phyloP scores from a whole-genome alignment of 2,797 vertebrate species.

The Chaunax sp. region DNA sequence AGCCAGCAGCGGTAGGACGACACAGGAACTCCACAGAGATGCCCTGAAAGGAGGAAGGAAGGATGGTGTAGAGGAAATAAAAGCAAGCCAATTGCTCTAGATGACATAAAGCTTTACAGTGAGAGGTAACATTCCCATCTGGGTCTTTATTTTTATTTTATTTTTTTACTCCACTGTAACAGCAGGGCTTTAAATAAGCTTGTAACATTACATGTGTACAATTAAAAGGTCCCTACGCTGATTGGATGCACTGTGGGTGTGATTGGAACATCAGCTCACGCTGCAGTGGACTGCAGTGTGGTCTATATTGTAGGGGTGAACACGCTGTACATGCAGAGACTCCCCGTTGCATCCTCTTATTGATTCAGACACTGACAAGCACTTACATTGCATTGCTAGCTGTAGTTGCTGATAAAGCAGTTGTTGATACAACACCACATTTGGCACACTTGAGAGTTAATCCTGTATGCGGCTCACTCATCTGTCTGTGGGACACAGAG shows the following conservation, averaged over 20 bases:
- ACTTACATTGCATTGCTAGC: slow-evolving; percentile 99
- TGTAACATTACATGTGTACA: slow-evolving; percentile 1
- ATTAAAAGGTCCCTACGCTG: slow-evolving; percentile 5
- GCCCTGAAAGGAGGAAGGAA: slow-evolving; percentile 85
- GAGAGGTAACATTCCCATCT: slow-evolving; percentile 27
- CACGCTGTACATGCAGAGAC: slow-evolving; percentile 55
- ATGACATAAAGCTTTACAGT: slow-evolving; percentile 17
- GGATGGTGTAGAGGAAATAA: slow-evolving; percentile 25
- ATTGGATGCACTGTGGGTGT: slow-evolving; percentile 14
- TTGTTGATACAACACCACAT: slow-evolving; percentile 99
- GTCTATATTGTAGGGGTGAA: slow-evolving; percentile 49
- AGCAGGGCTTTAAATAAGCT: slow-evolving; percentile 7
- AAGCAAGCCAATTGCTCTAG: slow-evolving; percentile 10
- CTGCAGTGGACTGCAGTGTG: slow-evolving; percentile 45
- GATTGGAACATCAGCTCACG: slow-evolving; percentile 35
- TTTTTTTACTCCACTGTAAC: slow-evolving; percentile 2
- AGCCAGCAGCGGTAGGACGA: slow-evolving; percentile 96
- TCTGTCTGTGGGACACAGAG: slow-evolving; percentile 96
- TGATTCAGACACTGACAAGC: slow-evolving; percentile 78
- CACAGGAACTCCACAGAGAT: slow-evolving; percentile 98
- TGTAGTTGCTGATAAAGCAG: slow-evolving; percentile 99
- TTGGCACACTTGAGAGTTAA: slow-evolving; percentile 99
- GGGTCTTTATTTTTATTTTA: slow-evolving; percentile 11
- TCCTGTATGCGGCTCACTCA: slow-evolving; percentile 99
- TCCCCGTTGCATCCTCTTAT: slow-evolving; percentile 69